A percentile compares a stretch with the other conserved stretches of the same genome.
These are phyloP conservation scores for Apodemia duryi DNA, from an alignment of 2,888 invertebrate species.

Conservation along the genomic window DNA sequence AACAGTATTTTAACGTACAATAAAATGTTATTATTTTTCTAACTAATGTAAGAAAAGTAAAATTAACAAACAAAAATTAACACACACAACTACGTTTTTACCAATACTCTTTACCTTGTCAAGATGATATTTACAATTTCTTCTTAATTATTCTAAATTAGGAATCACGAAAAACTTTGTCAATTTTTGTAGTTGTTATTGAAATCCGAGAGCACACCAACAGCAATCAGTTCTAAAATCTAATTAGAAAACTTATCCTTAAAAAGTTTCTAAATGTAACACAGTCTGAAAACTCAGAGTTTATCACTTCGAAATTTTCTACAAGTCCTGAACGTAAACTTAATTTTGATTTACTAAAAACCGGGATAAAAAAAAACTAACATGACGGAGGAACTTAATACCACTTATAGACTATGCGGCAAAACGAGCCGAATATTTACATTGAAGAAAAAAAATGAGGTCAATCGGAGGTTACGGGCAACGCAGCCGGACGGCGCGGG, in stretches of 20 bases:
- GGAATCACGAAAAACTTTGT: slow-evolving; percentile 35
- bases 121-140: slow-evolving; percentile 34
- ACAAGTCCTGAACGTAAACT: slow-evolving; percentile 49
- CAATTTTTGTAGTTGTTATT: slow-evolving; percentile 34
- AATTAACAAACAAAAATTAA: slow-evolving; percentile 19
- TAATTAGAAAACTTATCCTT: slow-evolving; percentile 43
- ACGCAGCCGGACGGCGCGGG: slow-evolving; percentile 75
- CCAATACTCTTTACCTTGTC: slow-evolving; percentile 39
- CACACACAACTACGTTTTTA: slow-evolving; percentile 24
- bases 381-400: slow-evolving; percentile 72
- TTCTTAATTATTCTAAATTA: slow-evolving; percentile 36
- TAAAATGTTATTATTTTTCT: too few relatives aligned
- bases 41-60: slow-evolving; percentile 17
- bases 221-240: slow-evolving; percentile 42
- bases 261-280: slow-evolving; percentile 40
- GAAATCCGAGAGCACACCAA: slow-evolving; percentile 45
- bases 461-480: slow-evolving; percentile 78
- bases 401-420: slow-evolving; percentile 78
- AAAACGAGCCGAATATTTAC: slow-evolving; percentile 77
- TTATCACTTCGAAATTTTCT: slow-evolving; percentile 47
- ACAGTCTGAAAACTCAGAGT: slow-evolving; percentile 43
- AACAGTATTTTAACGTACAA: too few relatives aligned
- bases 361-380: slow-evolving; percentile 45
- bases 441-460: slow-evolving; percentile 78
- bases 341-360: slow-evolving; percentile 49